Base-by-base conservation (phyloP, 2,888 invertebrate genomes). In the Odiellus spinosus region DNA sequence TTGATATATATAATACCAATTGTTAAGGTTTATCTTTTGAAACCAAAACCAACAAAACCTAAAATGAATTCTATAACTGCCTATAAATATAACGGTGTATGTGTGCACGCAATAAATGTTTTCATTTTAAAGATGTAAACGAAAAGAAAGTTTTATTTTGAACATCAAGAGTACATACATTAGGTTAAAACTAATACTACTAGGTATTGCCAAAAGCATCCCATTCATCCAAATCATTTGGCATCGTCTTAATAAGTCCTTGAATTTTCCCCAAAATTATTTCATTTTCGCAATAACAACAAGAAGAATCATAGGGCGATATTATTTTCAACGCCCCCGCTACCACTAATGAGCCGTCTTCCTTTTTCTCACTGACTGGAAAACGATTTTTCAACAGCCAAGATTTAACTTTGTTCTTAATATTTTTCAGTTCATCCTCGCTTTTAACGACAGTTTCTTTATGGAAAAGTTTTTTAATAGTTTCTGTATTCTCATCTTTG, bases 211-310 rank as follows among this genome's bases (percentile, higher is more conserved):
- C 8, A 6, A 8, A 26, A 26, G 4, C 8, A 26, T 38, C 38
- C 61, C 60, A 62, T 15, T 55, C 49, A 18, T 60, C 59, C 21
- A 59, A 58, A 53, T 60, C 60, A 42, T 52, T 21, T 19, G 65
- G 65, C 63, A 65, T 63, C 42, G 59, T 61, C 53, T 60, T 61
- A 5, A 65, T 60, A 18, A 65, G 56, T 38, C 60, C 63, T 48
- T 64, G 64, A 36, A 65, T 61, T 51, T 61, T 60, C 11, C 61
- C 62, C 3, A 66, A 56, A 44, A 66, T 62, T n/a, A 66, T 64
- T 53, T 63, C 63, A 57, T 66, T 66, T 1, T 62, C 61, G 46
- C 64, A 61, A n/a, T 56, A 53, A 55, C 65, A 66, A 50, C 61
- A 58, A 2, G 61, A 59, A 14, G 58, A 45, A 15, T 51, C 53